These are phyloP conservation scores for Parapsyche elsis DNA, from an alignment of 1,140 invertebrate species.

Conservation along the genomic window DNA sequence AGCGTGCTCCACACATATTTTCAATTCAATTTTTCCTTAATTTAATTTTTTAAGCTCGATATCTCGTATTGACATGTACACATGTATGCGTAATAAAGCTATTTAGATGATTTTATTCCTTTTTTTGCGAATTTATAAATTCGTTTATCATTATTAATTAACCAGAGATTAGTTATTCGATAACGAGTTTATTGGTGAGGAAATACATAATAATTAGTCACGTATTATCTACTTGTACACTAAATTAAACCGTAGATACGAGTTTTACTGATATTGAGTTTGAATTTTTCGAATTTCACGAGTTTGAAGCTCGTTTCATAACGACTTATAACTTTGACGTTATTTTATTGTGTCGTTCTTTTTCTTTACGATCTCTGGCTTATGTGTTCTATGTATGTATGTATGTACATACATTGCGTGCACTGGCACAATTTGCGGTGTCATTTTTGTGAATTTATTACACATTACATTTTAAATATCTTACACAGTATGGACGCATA, in stretches of 20 bases:
- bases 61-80: too few species aligned
- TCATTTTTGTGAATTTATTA: constrained; percentile 11
- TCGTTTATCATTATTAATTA: too few species aligned
- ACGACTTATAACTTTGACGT: background rate
- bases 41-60: background rate
- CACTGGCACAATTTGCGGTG: constrained; percentile 4
- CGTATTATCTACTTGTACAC: too few species aligned
- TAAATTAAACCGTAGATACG: too few species aligned
- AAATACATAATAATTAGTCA: too few species aligned
- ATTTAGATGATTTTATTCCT: too few species aligned
- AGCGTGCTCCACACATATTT: background rate
- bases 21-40: background rate
- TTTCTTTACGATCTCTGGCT: background rate
- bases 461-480: background rate
- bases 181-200: too few species aligned
- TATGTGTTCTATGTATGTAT: background rate
- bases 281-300: background rate
- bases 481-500: background rate
- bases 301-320: background rate
- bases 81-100: too few species aligned
- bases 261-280: too few species aligned
- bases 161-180: too few species aligned
- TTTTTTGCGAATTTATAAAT: too few species aligned
- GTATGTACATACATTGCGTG: background rate
- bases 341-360: constrained; percentile 10